phyloP scores from a whole-genome alignment of 92 coral and sea anemone genomes.

The Umimayanthus chanpuru region DNA sequence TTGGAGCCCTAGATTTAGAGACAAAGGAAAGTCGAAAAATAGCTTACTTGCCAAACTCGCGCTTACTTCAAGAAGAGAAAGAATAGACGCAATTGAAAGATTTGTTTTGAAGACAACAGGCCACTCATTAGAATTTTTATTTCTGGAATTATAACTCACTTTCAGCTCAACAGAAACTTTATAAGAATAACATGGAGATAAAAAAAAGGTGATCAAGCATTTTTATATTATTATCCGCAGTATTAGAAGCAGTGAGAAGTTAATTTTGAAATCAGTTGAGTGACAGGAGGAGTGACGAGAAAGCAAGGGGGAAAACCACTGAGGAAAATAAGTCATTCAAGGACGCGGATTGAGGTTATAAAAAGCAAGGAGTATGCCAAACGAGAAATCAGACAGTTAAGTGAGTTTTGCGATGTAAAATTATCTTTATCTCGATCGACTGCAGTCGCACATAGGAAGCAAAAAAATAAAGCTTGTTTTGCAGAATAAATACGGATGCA shows the following conservation, averaged over 20 bases:
- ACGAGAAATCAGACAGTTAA: neutral
- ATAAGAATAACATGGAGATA: constrained; percentile 35
- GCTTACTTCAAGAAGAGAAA: constrained; percentile 37
- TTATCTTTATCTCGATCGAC: constrained; percentile 19
- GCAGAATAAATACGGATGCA: neutral
- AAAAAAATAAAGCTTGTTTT: neutral
- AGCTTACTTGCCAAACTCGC: constrained; percentile 31
- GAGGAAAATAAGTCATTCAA: neutral
- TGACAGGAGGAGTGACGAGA: neutral
- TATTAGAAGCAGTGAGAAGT: neutral
- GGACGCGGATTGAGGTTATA: neutral
- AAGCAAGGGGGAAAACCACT: neutral
- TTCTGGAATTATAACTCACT: constrained; percentile 43
- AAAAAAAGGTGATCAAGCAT: constrained; percentile 8
- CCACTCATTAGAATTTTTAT: constrained; percentile 40
- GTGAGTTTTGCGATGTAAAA: constrained; percentile 14
- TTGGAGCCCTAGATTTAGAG: constrained; percentile 24
- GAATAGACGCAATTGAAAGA: constrained; percentile 45
- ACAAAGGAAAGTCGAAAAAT: constrained; percentile 38
- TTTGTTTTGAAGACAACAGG: constrained; percentile 42
- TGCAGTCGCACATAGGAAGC: constrained; percentile 24
- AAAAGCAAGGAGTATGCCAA: neutral
- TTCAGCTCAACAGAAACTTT: constrained; percentile 29
- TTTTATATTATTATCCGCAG: neutral
- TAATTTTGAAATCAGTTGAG: neutral